phyloP scores from a whole-genome alignment of 2,888 invertebrate species.

The Mesorhabditis sp. region DNA sequence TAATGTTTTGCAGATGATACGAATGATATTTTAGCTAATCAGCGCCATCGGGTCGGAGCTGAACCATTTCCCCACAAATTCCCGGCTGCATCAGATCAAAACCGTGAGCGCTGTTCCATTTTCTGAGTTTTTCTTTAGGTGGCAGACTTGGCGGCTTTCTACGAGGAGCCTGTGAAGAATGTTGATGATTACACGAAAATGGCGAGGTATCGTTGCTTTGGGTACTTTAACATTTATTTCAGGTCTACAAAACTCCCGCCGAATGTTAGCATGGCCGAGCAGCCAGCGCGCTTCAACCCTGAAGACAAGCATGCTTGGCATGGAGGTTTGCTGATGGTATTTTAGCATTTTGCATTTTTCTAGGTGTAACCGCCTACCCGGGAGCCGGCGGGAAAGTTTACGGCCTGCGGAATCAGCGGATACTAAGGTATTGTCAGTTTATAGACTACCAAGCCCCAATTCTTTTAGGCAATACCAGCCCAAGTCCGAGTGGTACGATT shows the following conservation, averaged over 20 bases:
- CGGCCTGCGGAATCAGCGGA: constrained; percentile 47
- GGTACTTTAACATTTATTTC: not conserved
- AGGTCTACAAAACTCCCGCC: constrained; percentile 33
- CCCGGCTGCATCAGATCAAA: constrained; percentile 39
- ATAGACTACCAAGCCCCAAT: not conserved
- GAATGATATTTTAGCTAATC: constrained; percentile 15
- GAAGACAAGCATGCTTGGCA: constrained; percentile 50
- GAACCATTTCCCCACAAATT: constrained; percentile 42
- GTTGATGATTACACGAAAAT: constrained; percentile 40
- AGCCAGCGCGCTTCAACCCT: constrained; percentile 52
- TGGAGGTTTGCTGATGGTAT: constrained; percentile 31
- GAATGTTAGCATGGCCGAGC: constrained; percentile 48
- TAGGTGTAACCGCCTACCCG: constrained; percentile 54
- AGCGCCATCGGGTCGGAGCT: constrained; percentile 17
- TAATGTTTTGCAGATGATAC: not conserved
- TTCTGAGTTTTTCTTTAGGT: constrained; percentile 9
- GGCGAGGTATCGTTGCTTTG: constrained; percentile 7
- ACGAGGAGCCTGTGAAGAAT: constrained; percentile 46
- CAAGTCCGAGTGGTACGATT: constrained; percentile 57
- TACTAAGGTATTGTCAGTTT: constrained; percentile 17
- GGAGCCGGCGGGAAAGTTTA: constrained; percentile 50
- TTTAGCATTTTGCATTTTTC: constrained; percentile 1
- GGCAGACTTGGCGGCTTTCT: constrained; percentile 46
- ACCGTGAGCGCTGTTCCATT: constrained; percentile 12
- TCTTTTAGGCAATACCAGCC: constrained; percentile 46